Evolutionary conservation across 2,113 vertebrate genomes (phyloP), one percentile per base, ranked within the genome.

Genomic region (Peromyscus californicus): DNA sequence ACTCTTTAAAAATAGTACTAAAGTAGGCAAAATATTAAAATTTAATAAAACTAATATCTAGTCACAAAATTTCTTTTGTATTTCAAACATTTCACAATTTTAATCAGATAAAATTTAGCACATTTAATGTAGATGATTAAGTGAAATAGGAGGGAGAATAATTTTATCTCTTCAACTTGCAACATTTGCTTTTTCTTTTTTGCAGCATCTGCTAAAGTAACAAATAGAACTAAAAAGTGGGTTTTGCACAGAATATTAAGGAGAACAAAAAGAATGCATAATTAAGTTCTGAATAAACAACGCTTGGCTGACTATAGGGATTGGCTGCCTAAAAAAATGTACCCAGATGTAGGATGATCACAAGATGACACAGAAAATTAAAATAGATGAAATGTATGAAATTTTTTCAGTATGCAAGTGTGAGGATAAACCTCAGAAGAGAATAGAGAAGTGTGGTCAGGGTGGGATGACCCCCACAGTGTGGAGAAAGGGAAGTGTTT

Each of bases 181-280:
- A 89, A 8, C 29, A 63, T 76, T 92, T 89, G 85, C 51, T n/a
- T 42, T 79, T 75, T 36, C 29, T 82, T 45, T 80, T 48, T 16
- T 29, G 11, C 57, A 91, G 26, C 79, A 92, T 92, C 70, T 89
- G 48, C n/a, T 84, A 61, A 29, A 42, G 59, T 92, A 78, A 83
- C 42, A 89, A 78, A 84, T n/a, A 84, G 48, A 89, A 78, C 59
- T 83, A 78, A 74, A 86, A 91, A 63, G 39, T 72, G 16, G 61
- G 36, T n/a, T 57, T 84, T 63, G 2, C 36, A n/a, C 36, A 94
- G 48, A 89, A 90, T 54, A 84, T 70, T 22, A 94, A 84, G 21
- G 22, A 89, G 22, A 94, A n/a, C 69, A 88, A 88, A 90, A 93
- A 87, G 59, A 94, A 76, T 92, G 45, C 2, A 61, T 89, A 89